Base-by-base conservation (phyloP, 92 coral and sea anemone species). In the Parazoanthus swiftii region DNA sequence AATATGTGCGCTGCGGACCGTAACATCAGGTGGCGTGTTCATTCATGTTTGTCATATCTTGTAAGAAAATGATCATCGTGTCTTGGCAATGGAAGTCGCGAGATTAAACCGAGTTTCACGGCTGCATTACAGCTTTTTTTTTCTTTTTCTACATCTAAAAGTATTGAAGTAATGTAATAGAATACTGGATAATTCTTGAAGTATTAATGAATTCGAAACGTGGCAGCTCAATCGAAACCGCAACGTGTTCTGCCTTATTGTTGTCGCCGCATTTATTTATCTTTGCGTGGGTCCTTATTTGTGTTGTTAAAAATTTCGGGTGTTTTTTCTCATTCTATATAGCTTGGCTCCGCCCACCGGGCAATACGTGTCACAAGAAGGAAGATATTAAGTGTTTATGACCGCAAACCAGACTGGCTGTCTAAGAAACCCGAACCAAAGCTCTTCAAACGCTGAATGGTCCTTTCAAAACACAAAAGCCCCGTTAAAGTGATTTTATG, bases 271-370 rank as follows among this genome's bases (percentile, higher is more conserved):
- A 23, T 58, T 20, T 58, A 11, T 58, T 58, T 58, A 58, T 63
- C 70, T 63, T 21, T 20, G 70, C 26, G 70, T 18, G 70, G 70
- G 68, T 63, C 21, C 15, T 18, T 3, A 3, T 11, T 58, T 58
- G 66, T 29, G 33, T 29, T 29, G 33, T 29, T 29, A 29, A 29
- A 29, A 29, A 29, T 29, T 29, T 29, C 66, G 21, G 66, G 20
- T 58, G 66, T 58, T 58, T 13, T 13, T 11, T 11, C 66, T 18
- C 21, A 58, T 58, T 58, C 16, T 63, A 51, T 63, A 63, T 63
- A 63, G 68, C 68, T 63, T 18, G 26, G 70, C 70, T 21, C 70
- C 70, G 70, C 70, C 70, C 70, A 63, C 70, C n/a, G 70, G 70
- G 26, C 70, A 63, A 5, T 23, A 5, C 8, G 70, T 63, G 26